Conservation (phyloP, 1,140 invertebrate genomes). For the Drosophila quadrilineata region DNA sequence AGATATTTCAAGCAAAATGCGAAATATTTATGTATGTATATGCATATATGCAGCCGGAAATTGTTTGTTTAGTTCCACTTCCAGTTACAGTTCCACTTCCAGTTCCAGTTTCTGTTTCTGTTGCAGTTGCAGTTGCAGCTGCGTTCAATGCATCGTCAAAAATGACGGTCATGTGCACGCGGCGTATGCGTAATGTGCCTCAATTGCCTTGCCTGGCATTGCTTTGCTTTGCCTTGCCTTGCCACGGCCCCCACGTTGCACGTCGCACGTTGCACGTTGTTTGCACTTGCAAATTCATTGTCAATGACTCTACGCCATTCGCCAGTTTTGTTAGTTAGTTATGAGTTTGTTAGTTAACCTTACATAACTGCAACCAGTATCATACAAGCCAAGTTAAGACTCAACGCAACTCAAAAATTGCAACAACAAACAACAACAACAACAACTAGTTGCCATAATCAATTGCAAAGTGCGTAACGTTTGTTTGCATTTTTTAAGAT, state of each 20-base stretch:
- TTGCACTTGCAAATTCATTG: constrained; percentile 47
- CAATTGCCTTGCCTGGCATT: neutral
- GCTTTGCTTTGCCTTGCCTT: neutral
- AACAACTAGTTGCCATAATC: constrained; percentile 31
- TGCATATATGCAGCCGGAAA: too few species aligned
- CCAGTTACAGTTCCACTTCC: constrained; percentile 36
- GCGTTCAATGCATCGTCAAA: constrained; percentile 7
- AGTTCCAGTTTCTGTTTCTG: constrained; percentile 35
- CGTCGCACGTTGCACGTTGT: constrained; percentile 18
- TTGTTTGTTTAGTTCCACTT: too few species aligned
- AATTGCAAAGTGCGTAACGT: constrained; percentile 33
- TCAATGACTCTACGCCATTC: constrained; percentile 42
- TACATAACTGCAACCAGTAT: constrained; percentile 18
- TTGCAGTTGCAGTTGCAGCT: constrained; percentile 16
- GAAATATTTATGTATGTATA: too few species aligned
- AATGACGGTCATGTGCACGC: constrained; percentile 30
- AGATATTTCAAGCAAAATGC: constrained; percentile 14
- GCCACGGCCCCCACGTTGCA: neutral
- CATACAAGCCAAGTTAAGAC: constrained; percentile 16
- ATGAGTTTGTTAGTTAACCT: constrained; percentile 36
- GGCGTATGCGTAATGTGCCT: constrained; percentile 34
- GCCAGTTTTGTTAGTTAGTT: too few species aligned
- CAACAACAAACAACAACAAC: constrained; percentile 18
- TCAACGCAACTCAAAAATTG: constrained; percentile 24
- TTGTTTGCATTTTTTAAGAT: constrained; percentile 43